A percentile compares a stretch with the other conserved stretches of the same genome.
phyloP scores from a whole-genome alignment of 2,888 invertebrate genomes.

The Ditula angustiorana region DNA sequence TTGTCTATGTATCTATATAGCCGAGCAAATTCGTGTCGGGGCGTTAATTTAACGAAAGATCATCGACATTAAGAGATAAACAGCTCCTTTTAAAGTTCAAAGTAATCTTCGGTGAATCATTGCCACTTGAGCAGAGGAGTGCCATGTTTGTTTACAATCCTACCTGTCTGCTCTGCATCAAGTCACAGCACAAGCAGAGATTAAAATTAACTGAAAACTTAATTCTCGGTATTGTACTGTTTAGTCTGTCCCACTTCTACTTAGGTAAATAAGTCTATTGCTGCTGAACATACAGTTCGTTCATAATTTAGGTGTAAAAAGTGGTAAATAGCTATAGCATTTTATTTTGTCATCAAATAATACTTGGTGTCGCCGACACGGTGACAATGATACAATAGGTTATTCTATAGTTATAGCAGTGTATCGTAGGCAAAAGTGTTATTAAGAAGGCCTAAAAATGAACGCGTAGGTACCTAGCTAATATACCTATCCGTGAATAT shows the following conservation, averaged over 20 bases:
- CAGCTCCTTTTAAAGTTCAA: conserved; percentile 2
- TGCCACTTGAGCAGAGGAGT: not conserved
- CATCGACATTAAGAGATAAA: conserved; percentile 7
- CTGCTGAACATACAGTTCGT: too few relatives aligned
- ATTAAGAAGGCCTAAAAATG: too few relatives aligned
- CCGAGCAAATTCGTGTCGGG: conserved; percentile 15
- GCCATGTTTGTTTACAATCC: conserved; percentile 15
- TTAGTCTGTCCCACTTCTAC: not conserved
- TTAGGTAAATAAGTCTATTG: not conserved
- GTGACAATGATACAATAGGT: too few relatives aligned
- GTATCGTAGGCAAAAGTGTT: too few relatives aligned
- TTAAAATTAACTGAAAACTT: conserved; percentile 32
- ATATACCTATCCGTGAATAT: too few relatives aligned
- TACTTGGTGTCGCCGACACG: too few relatives aligned
- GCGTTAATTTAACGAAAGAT: not conserved
- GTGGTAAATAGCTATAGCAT: too few relatives aligned
- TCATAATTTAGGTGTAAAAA: too few relatives aligned
- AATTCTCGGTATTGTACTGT: conserved; percentile 18
- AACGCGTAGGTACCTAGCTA: too few relatives aligned
- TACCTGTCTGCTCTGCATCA: conserved; percentile 31
- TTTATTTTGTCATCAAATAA: too few relatives aligned
- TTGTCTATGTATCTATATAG: too few relatives aligned
- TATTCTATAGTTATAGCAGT: too few relatives aligned
- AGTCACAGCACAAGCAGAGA: conserved; percentile 15
- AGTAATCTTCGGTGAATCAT: conserved; percentile 8